phyloP scores from a whole-genome alignment of 2,113 vertebrate genomes.

The Tychaedon coryphoeus region DNA sequence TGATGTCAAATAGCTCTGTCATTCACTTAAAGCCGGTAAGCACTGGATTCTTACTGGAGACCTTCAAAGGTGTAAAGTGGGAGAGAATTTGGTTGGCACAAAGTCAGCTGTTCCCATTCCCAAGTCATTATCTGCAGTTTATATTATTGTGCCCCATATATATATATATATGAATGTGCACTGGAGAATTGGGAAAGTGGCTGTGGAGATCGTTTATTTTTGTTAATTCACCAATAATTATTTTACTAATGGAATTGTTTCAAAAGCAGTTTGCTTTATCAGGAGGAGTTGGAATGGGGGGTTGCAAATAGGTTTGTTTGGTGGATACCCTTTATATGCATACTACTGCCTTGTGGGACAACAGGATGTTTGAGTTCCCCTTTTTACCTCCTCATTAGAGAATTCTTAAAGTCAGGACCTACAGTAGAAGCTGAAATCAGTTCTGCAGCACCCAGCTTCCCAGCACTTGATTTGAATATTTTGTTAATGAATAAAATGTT shows the following conservation, averaged over 20 bases:
- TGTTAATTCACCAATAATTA: not conserved
- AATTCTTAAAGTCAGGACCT: not conserved
- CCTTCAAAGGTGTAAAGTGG: not conserved
- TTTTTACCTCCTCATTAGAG: not conserved
- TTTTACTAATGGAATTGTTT: not conserved
- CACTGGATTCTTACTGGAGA: not conserved
- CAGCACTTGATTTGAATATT: not conserved
- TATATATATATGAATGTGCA: fast-evolving
- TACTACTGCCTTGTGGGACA: not conserved
- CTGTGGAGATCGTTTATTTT: not conserved
- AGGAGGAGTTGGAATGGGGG: not conserved
- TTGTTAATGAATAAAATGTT: not conserved
- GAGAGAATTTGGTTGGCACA: not conserved
- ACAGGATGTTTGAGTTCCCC: not conserved
- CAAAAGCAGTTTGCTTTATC: not conserved
- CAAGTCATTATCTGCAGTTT: not conserved
- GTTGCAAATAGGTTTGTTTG: not conserved
- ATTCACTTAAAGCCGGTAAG: constrained; percentile 94
- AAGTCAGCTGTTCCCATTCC: not conserved
- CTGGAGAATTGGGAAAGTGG: not conserved
- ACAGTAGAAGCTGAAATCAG: not conserved
- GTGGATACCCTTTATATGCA: not conserved
- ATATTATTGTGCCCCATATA: not conserved
- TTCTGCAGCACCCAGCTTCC: not conserved
- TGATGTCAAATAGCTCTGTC: constrained; percentile 98